Base-by-base conservation (phyloP, 1,140 invertebrate species). In the Drosophila sproati region DNA sequence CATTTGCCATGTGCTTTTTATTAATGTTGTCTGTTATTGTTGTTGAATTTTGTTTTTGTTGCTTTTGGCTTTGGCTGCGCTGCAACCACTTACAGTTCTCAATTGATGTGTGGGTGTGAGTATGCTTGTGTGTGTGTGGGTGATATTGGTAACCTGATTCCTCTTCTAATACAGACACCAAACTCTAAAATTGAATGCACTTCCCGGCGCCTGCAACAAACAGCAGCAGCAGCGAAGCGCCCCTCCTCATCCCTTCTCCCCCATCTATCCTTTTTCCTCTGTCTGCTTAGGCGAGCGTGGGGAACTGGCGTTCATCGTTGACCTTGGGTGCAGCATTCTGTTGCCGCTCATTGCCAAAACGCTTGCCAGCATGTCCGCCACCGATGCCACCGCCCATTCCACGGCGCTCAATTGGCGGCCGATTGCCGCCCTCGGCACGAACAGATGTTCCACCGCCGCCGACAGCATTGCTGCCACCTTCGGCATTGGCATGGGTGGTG, bases 221-320 rank as follows among this genome's bases (percentile, higher is more conserved):
- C 59, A 51, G 64, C 56, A 72, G 37, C 55, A 63, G 50, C 37
- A 48, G 32, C 47, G 29, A 70, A 20, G 56, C 67, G 67, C 57
- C 28, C 48, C 10, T 43, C 34, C 41, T 56, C 39, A 20, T 12
- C 12, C 39, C 37, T 20, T 2, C 20, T 31, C 32, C 43, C 54
- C 43, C 41, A 20, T 20, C 20, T 20, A 20, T 56, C n/a, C 5
- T 41, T n/a, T 54, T 28, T 47, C 37, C n/a, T 39, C 43, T 56
- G 32, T 41, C 50, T 28, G 54, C 43, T 90, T 88, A 88, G 54
- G 96, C 96, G 91, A 98, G 94, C 83, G 97, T 97, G 74, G 98
- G 98, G 93, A 99, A 98, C 94, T 98, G 98, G 91, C 96, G 96
- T 94, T 98, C 98, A 93, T 99, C 98, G 92, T 98, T 97, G 56